Evolutionary conservation across 2,888 invertebrate genomes (phyloP).

Genomic region (Deilephila elpenor): DNA sequence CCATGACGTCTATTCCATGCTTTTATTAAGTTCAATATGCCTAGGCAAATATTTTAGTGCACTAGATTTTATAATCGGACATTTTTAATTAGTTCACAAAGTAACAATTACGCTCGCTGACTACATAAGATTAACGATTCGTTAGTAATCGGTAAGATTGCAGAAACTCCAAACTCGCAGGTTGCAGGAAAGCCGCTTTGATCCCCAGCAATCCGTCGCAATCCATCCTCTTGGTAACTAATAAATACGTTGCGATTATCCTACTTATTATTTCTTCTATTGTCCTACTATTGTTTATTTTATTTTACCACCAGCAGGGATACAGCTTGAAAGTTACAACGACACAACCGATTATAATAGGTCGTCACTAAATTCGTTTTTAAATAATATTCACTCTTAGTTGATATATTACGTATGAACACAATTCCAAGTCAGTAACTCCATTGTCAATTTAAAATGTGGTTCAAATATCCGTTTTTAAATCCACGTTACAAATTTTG

Average conservation of each 20-base stretch:
- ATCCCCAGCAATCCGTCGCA: constrained; percentile 1
- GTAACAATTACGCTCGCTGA: not conserved
- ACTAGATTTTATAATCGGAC: too few species aligned
- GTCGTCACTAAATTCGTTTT: too few species aligned
- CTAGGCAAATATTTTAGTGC: too few species aligned
- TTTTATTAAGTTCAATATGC: too few species aligned
- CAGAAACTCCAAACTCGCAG: constrained; percentile 14
- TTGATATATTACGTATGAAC: too few species aligned
- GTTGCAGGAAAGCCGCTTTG: constrained; percentile 13
- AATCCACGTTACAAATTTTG: not conserved
- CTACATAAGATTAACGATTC: not conserved
- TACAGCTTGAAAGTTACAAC: too few species aligned
- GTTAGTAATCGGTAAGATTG: not conserved
- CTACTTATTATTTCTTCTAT: not conserved
- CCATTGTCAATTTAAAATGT: too few species aligned
- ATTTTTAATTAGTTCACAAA: not conserved
- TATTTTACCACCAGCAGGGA: not conserved
- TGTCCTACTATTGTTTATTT: not conserved
- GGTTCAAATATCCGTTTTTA: too few species aligned
- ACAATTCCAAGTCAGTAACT: too few species aligned
- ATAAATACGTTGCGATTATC: not conserved
- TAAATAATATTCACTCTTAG: too few species aligned
- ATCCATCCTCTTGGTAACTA: not conserved
- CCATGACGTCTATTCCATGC: too few species aligned
- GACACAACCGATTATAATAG: too few species aligned